These are phyloP conservation scores for Drosophila neocordata DNA, from an alignment of 1,140 invertebrate genomes.

Conservation along the genomic window DNA sequence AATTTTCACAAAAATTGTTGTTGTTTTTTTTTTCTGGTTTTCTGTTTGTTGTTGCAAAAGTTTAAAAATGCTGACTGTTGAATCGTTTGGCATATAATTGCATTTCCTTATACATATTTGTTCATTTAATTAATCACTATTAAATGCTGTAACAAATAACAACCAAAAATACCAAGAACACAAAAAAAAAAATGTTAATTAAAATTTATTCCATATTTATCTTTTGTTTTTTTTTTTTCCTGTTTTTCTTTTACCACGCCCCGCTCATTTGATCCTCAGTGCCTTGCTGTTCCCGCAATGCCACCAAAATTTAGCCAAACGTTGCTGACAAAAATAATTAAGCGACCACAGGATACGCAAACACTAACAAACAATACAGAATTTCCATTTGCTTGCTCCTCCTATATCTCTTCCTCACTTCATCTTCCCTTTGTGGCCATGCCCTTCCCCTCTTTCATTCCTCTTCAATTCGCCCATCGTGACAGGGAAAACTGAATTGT, in stretches of 20 bases:
- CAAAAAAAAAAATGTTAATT: conserved; percentile 5
- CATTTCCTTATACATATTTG: conserved; percentile 1
- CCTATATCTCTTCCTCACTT: background rate
- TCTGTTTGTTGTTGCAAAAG: too few species aligned
- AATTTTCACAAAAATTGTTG: too few species aligned
- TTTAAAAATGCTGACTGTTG: background rate
- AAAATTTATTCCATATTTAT: conserved; percentile 25
- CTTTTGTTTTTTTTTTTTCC: background rate
- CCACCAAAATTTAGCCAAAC: conserved; percentile 27
- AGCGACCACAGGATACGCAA: conserved; percentile 51
- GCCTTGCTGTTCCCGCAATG: background rate
- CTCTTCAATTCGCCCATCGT: background rate
- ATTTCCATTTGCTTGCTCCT: conserved; percentile 25
- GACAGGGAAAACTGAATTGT: conserved; percentile 19
- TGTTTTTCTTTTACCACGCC: background rate
- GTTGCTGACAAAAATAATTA: conserved; percentile 66
- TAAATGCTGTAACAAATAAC: conserved; percentile 35
- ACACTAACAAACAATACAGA: conserved; percentile 49
- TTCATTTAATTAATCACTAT: conserved; percentile 56
- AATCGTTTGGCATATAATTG: background rate
- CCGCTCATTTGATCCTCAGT: background rate
- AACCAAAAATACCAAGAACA: background rate
- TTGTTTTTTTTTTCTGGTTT: too few species aligned
- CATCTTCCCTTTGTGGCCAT: too few species aligned
- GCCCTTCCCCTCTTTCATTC: too few species aligned